Conservation (phyloP, 2,113 vertebrate genomes). For the Corythaeola cristata region DNA sequence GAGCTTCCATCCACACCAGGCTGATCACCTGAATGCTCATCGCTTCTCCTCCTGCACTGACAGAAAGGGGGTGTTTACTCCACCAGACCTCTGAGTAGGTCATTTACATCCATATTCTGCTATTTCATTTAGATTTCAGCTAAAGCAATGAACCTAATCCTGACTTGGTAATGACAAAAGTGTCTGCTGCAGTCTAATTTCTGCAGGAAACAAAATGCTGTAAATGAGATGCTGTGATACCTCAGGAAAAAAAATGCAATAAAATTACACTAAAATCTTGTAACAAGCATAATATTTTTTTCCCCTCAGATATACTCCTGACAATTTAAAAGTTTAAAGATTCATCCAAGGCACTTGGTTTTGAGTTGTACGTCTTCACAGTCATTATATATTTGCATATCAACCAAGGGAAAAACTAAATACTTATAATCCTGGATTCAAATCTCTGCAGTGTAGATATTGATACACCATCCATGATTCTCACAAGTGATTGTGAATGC, state of each 20-base stretch:
- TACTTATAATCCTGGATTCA: not conserved
- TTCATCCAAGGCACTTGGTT: not conserved
- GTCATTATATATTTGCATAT: not conserved
- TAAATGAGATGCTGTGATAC: not conserved
- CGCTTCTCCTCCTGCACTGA: not conserved
- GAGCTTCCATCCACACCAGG: not conserved
- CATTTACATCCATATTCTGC: not conserved
- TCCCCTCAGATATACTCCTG: not conserved
- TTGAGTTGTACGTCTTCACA: not conserved
- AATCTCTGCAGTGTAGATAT: not conserved
- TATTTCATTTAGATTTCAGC: not conserved
- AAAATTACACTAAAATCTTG: not conserved
- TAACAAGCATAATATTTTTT: not conserved
- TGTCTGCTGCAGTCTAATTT: not conserved
- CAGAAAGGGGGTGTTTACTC: not conserved
- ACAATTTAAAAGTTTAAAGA: not conserved
- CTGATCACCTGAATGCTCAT: not conserved
- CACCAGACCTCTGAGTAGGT: not conserved
- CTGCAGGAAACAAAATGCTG: not conserved
- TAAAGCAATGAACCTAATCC: not conserved
- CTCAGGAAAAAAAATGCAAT: not conserved
- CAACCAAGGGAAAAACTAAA: not conserved
- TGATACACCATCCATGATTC: not conserved
- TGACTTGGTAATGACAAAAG: not conserved
- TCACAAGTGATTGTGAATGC: not conserved